Evolutionary conservation across 2,888 invertebrate species (phyloP).

Genomic region (Seira ritae): DNA sequence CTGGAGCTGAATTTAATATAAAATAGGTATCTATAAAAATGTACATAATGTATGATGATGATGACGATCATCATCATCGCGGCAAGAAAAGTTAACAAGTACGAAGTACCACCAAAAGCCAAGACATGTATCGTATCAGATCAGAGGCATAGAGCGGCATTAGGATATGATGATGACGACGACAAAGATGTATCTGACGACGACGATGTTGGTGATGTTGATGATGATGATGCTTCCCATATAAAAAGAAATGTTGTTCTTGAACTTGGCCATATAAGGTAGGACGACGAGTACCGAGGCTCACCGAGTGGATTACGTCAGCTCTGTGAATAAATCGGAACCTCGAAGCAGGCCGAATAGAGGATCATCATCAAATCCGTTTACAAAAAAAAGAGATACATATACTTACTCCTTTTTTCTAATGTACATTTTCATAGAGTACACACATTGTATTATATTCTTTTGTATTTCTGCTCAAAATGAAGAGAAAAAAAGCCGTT

Average conservation of each 20-base stretch:
- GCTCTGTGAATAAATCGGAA: constrained; percentile 73
- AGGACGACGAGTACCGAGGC: constrained; percentile 74
- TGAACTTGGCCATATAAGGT: constrained; percentile 74
- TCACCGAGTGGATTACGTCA: constrained; percentile 74
- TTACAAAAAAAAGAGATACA: constrained; percentile 17
- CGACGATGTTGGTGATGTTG: not conserved
- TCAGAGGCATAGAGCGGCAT: no score
- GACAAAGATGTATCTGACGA: not conserved
- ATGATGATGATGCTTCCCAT: constrained; percentile 65
- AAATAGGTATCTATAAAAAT: no score
- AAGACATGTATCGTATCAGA: no score
- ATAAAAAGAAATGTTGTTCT: constrained; percentile 71
- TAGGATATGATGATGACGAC: not conserved
- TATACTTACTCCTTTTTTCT: constrained; percentile 41
- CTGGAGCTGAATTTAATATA: no score
- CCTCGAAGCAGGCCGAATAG: constrained; percentile 68
- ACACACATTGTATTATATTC: no score
- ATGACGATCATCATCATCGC: not conserved
- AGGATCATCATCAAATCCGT: constrained; percentile 21
- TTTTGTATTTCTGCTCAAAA: not conserved
- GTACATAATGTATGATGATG: no score
- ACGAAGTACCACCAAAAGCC: not conserved
- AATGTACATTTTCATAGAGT: not conserved
- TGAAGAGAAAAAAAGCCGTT: not conserved
- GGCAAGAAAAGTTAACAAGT: not conserved